Evolutionary conservation across 2,113 vertebrate genomes (phyloP), one percentile per base, ranked within the genome.

Genomic region (Phalacrocorax aristotelis): DNA sequence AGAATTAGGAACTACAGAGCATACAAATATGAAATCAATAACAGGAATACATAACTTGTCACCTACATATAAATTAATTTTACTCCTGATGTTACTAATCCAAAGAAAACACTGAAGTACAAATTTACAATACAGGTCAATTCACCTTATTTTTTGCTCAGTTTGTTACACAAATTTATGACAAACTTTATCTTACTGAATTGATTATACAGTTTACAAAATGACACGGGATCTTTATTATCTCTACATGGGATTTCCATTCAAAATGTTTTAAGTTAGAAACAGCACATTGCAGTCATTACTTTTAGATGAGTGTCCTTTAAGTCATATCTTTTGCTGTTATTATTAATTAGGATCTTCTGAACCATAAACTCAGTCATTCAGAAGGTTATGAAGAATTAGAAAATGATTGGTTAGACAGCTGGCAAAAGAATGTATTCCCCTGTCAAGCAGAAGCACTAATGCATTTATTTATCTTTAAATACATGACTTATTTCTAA

Each of bases 151-250:
- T 95, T 58, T 72, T 86, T 57, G 38, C 65, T 82, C 65, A 44
- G 30, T 95, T 80, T 95, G 52, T 90, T 83, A 89, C 90, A 95
- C 38, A 82, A 96, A 72, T 87, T 89, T 52, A 93, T 68, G 64
- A 34, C n/a, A 94, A 93, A 88, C 7, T 87, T 64, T 46, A 81
- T 77, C 55, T 76, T 23, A 82, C 18, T 71, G 57, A 93, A 86
- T 54, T 96, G 80, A 92, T 86, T 92, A 89, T 54, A 91, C 48
- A 85, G 68, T 54, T 96, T 89, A 85, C 38, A 95, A 77, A 19
- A 89, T 91, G 38, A 82, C 36, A 84, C 40, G 51, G 22, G 26
- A 83, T 9, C 10, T 87, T 92, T 89, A 93, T 69, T 69, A 62
- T 44, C 23, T 61, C 83, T 92, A 29, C 77, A 27, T 22, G 26